phyloP scores from a whole-genome alignment of 2,888 invertebrate species.

The Melanostoma mellinum region DNA sequence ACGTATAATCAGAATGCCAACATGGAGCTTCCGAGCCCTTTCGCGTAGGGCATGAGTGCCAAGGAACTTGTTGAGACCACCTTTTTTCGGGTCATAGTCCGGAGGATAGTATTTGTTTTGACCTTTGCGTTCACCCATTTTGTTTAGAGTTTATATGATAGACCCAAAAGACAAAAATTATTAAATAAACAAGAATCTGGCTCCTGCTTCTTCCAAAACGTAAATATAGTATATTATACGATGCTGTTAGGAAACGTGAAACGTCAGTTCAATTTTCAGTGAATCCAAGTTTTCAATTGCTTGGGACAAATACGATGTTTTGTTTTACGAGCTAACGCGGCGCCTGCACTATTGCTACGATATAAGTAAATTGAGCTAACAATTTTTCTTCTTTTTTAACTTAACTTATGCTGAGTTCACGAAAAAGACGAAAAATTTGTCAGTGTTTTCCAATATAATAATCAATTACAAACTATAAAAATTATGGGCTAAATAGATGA shows the following conservation, averaged over 20 bases:
- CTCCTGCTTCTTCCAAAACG: not conserved
- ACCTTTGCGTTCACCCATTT: constrained; percentile 98
- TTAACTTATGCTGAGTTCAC: too few species aligned
- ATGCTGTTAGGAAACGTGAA: not conserved
- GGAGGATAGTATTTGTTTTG: constrained; percentile 99
- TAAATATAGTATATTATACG: constrained; percentile 15
- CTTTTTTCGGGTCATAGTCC: constrained; percentile 97
- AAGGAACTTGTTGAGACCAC: constrained; percentile 96
- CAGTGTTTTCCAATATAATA: too few species aligned
- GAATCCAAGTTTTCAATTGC: not conserved
- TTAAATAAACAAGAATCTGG: not conserved
- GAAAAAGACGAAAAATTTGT: too few species aligned
- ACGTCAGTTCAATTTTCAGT: not conserved
- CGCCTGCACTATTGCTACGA: too few species aligned
- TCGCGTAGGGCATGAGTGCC: constrained; percentile 98
- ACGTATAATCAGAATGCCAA: constrained; percentile 91
- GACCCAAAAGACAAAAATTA: too few species aligned
- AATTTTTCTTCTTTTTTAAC: too few species aligned
- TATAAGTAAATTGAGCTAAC: too few species aligned
- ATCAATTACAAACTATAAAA: too few species aligned
- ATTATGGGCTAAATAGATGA: too few species aligned
- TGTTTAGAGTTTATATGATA: not conserved
- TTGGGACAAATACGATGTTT: too few species aligned
- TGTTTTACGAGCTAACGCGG: too few species aligned
- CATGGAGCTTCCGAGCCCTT: constrained; percentile 95